These are phyloP conservation scores for Cryptocephalus primarius DNA, from an alignment of 2,888 invertebrate species.

Conservation along the genomic window DNA sequence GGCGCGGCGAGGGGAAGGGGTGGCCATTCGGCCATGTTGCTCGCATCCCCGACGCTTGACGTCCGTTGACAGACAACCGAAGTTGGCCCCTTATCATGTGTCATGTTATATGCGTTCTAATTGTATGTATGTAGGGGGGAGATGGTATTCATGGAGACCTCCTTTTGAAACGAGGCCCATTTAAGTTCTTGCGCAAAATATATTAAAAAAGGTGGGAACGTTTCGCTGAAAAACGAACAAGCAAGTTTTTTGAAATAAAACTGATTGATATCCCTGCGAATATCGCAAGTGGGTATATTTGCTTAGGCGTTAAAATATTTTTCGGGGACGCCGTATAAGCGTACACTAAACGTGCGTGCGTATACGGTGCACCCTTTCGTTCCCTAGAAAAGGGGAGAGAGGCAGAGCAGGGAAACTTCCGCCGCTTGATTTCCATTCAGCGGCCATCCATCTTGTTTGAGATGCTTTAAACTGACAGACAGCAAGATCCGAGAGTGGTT, in stretches of 20 bases:
- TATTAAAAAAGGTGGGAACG: no score
- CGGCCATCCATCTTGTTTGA: constrained; percentile 55
- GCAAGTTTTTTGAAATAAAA: no score
- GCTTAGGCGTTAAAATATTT: neutral
- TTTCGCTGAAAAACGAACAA: no score
- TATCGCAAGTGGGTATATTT: no score
- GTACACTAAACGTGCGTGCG: neutral
- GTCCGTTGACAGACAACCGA: constrained; percentile 29
- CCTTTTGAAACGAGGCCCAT: no score
- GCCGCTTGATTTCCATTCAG: constrained; percentile 51
- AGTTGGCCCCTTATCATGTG: constrained; percentile 29
- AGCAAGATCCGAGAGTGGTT: constrained; percentile 36
- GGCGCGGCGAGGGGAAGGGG: constrained; percentile 20
- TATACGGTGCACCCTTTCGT: constrained; percentile 23
- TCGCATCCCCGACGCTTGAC: constrained; percentile 26
- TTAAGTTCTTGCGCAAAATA: no score
- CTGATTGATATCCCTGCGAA: no score
- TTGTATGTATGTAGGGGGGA: no score
- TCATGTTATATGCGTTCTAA: constrained; percentile 13
- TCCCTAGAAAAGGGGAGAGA: constrained; percentile 1
- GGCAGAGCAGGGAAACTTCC: constrained; percentile 25
- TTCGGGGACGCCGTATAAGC: neutral
- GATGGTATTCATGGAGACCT: no score
- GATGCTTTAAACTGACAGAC: constrained; percentile 41
- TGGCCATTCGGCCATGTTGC: constrained; percentile 32